Evolutionary conservation across 2,888 invertebrate genomes (phyloP), one percentile per base, ranked within the genome.

Genomic region (Aspidiotus rigidus): DNA sequence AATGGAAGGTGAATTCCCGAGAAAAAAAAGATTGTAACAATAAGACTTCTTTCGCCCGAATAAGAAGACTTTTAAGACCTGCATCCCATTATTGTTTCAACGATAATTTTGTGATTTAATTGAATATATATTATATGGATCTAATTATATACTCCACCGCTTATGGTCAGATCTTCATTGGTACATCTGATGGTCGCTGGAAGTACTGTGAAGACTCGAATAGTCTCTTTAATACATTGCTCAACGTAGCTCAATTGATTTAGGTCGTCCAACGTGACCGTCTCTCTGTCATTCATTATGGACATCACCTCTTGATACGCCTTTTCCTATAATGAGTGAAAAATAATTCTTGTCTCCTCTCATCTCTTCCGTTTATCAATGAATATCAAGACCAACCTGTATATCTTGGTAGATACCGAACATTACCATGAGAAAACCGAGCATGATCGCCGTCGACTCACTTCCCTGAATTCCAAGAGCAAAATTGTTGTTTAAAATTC

Each of bases 181-280:
- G 49, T 49, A 13, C 11, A 13, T 57, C 57, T n/a, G 17, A 57
- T 10, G 10, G 57, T 57, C 10, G 17, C 15, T 10, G 57, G 57
- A n/a, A 57, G 16, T 57, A 57, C 15, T 57, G 57, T 57, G 17
- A n/a, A 57, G 3, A n/a, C 10, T 57, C 57, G 15, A 15, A 57
- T 57, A 15, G 57, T 57, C 7, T 57, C 57, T 57, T 57, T 57
- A 17, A 57, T 57, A 17, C 57, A 57, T 17, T 57, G 57, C 7
- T 57, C 57, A n/a, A 57, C 17, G 57, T n/a, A 57, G 10, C 2
- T 15, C 57, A 57, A 15, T 15, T 57, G 10, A 57, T 57, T 16
- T 16, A n/a, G 15, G 15, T 57, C 16, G 3, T 57, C 57, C 10
- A 57, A n/a, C 10, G 15, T 57, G 10, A 57, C 57, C 7, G 15